These are phyloP conservation scores for Apteryx owenii DNA, from an alignment of 2,113 vertebrate species.

Conservation along the genomic window DNA sequence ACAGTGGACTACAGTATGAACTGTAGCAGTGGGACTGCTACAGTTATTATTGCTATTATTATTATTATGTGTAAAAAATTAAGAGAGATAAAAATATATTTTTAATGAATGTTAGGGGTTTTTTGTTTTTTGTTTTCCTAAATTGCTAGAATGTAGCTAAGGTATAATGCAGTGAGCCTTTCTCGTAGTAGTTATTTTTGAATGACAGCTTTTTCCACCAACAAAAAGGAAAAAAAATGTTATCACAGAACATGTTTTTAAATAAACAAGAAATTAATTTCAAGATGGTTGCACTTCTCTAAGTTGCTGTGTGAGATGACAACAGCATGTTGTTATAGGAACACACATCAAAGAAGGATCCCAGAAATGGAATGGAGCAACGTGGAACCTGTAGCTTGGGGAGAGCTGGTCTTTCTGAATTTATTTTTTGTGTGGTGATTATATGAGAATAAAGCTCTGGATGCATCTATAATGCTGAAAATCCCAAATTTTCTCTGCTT, in stretches of 20 bases:
- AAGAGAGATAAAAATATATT: not conserved
- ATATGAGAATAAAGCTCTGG: not conserved
- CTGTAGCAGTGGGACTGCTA: not conserved
- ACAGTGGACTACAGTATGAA: not conserved
- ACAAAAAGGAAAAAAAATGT: not conserved
- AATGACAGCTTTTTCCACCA: not conserved
- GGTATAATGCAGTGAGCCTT: not conserved
- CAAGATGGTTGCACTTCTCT: not conserved
- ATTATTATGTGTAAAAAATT: not conserved
- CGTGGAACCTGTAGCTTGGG: not conserved
- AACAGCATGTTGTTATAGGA: not conserved
- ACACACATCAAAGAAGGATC: not conserved
- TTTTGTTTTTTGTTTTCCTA: not conserved
- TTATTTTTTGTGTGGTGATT: not conserved
- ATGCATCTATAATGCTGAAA: not conserved
- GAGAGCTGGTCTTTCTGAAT: not conserved
- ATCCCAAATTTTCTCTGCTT: not conserved
- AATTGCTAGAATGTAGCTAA: not conserved
- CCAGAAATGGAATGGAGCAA: not conserved
- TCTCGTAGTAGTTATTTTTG: not conserved
- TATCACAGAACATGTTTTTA: not conserved
- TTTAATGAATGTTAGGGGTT: not conserved
- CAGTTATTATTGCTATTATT: not conserved
- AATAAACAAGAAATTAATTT: not conserved
- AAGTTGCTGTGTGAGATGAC: not conserved